Percentiles rank a stretch among this genome's conserved stretches.
phyloP scores from a whole-genome alignment of 2,888 invertebrate species.

The Leptopilina myrica region DNA sequence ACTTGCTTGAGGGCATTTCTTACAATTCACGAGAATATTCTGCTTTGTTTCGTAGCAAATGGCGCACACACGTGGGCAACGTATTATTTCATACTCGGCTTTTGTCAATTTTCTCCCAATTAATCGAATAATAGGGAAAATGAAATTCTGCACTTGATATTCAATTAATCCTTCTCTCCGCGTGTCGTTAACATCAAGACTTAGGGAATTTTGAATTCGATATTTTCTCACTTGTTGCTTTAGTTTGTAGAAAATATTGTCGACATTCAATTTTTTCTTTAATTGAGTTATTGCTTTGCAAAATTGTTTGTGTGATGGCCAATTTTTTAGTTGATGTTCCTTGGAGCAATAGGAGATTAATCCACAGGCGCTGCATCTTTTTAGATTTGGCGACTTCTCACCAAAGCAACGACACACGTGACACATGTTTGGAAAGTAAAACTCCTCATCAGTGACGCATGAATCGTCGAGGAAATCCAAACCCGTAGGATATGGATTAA shows the following conservation, averaged over 20 bases:
- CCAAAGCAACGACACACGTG: conserved; percentile 68
- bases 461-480: no score
- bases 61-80: background rate
- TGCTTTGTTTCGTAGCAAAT: background rate
- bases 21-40: background rate
- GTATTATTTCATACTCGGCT: background rate
- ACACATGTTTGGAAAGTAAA: conserved; percentile 69
- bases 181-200: no score
- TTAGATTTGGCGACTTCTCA: conserved; percentile 54
- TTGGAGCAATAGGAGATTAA: conserved; percentile 68
- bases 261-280: conserved; percentile 43
- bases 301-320: conserved; percentile 65
- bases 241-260: background rate
- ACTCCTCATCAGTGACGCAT: no score
- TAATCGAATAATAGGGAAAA: no score
- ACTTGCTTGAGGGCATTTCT: background rate
- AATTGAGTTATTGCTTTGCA: conserved; percentile 61
- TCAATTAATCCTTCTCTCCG: no score
- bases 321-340: conserved; percentile 68
- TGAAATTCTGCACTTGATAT: no score
- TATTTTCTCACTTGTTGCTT: no score
- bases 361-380: conserved; percentile 66
- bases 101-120: background rate
- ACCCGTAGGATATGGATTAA: no score
- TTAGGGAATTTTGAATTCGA: no score